These are phyloP conservation scores for Nyleta sp. DNA, from an alignment of 2,888 invertebrate genomes.

Conservation along the genomic window DNA sequence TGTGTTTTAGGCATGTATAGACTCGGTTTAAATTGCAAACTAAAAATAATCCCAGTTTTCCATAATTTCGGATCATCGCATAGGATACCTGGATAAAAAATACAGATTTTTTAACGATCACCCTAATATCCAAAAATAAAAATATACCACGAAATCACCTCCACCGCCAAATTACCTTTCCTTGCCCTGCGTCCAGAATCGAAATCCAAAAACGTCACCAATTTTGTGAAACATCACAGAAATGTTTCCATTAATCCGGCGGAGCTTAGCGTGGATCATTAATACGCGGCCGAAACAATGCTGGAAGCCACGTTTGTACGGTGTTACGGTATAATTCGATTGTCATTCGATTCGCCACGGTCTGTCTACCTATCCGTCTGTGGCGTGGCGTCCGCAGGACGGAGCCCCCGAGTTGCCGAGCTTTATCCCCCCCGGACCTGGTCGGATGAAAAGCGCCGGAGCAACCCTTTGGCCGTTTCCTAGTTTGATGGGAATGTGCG, in stretches of 20 bases:
- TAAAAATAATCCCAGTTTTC: too few relatives aligned
- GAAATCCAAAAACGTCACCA: too few relatives aligned
- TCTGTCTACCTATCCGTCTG: constrained; percentile 63
- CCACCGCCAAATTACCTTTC: too few relatives aligned
- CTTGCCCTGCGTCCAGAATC: too few relatives aligned
- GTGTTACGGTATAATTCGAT: constrained; percentile 78
- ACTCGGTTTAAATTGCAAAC: too few relatives aligned
- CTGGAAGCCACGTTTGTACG: constrained; percentile 63
- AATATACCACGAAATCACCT: too few relatives aligned
- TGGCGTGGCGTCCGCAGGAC: constrained; percentile 33
- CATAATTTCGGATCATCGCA: too few relatives aligned
- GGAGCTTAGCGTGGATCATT: constrained; percentile 63
- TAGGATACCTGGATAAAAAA: too few relatives aligned
- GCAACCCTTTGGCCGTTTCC: constrained; percentile 75
- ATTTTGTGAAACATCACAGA: too few relatives aligned
- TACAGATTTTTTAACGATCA: too few relatives aligned
- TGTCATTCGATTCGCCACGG: constrained; percentile 79
- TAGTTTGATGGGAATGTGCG: constrained; percentile 74
- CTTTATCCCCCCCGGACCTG: constrained; percentile 50
- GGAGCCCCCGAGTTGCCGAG: not conserved
- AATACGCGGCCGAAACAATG: constrained; percentile 75
- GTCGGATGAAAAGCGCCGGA: constrained; percentile 70
- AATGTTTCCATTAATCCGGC: not conserved
- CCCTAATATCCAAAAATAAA: too few relatives aligned
- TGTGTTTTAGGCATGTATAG: too few relatives aligned